Evolutionary conservation across 2,113 vertebrate genomes (phyloP), one percentile per base, ranked within the genome.

Genomic region (Osmerus eperlanus): DNA sequence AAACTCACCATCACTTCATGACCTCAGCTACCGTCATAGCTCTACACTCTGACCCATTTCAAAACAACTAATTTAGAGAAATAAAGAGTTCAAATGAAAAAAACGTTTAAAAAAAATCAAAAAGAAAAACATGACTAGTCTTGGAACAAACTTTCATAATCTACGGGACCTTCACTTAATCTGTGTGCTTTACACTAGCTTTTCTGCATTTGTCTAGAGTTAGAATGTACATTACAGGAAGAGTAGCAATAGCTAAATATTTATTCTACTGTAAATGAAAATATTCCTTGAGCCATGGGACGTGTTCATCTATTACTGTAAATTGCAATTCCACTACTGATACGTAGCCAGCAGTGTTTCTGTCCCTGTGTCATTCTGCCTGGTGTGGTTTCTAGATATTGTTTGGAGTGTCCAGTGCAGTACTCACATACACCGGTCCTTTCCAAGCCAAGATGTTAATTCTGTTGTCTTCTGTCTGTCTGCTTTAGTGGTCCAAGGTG

Each of bases 211-310:
- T 94, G 94, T 93, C 77, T 92, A 96, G 94, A 93, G 91, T 96
- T 98, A 97, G 96, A 96, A 96, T 97, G 95, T 98, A 96, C 95
- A 96, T 94, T 91, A 87, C 88, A 88, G 87, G 84, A 94, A 93
- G 93, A 96, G 95, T 98, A 98, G 96, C 95, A 97, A 97, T 97
- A 98, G 96, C 82, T 94, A 60, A 92, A 95, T 98, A 99, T 99
- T 98, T 98, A 98, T 98, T 99, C 96, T 97, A 96, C 94, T 98
- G 96, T 97, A 98, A 94, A 97, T 96, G 94, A 97, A 89, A 94
- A 93, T 94, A 93, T 91, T 95, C 95, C 94, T 95, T 93, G 95
- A 98, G 96, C 97, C 96, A 96, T 96, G 96, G 96, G 95, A 95
- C 91, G 90, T 93, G 91, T 95, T 96, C 97, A 95, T 96, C 82